phyloP scores from a whole-genome alignment of 2,888 invertebrate genomes.

The Habrosyne pyritoides region DNA sequence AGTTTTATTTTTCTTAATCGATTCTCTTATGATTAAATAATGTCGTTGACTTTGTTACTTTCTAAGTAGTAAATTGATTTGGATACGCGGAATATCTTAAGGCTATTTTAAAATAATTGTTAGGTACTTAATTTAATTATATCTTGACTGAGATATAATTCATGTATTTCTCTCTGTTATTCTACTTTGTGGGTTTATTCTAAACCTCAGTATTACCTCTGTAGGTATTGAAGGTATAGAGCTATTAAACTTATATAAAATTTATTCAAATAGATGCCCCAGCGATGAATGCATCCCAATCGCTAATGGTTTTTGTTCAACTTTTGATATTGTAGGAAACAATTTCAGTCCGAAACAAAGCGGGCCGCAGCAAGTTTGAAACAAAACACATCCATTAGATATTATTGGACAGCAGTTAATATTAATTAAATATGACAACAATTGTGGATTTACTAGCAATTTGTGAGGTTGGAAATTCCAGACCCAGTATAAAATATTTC shows the following conservation, averaged over 20 bases:
- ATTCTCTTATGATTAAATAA: constrained; percentile 13
- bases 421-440: constrained; percentile 16
- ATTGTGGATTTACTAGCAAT: neutral
- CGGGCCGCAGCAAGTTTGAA: constrained; percentile 27
- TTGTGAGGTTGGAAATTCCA: neutral
- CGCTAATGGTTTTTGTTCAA: constrained; percentile 37
- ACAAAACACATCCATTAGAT: constrained; percentile 37
- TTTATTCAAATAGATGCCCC: neutral
- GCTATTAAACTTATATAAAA: neutral
- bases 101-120: neutral
- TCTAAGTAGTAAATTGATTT: constrained; percentile 2
- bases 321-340: constrained; percentile 42
- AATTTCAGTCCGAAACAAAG: constrained; percentile 34
- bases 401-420: constrained; percentile 36
- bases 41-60: constrained; percentile 9
- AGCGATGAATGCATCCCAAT: constrained; percentile 6
- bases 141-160: neutral
- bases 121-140: neutral
- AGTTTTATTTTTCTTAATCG: constrained; percentile 54
- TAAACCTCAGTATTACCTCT: too few relatives aligned
- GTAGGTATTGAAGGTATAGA: neutral
- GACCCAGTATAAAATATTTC: neutral
- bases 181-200: too few relatives aligned
- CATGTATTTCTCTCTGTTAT: too few relatives aligned
- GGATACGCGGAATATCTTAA: neutral